Percentiles rank a stretch among this genome's conserved stretches.
Evolutionary conservation across 2,888 invertebrate species (phyloP).

Genomic region (Willowsia nigromaculata): DNA sequence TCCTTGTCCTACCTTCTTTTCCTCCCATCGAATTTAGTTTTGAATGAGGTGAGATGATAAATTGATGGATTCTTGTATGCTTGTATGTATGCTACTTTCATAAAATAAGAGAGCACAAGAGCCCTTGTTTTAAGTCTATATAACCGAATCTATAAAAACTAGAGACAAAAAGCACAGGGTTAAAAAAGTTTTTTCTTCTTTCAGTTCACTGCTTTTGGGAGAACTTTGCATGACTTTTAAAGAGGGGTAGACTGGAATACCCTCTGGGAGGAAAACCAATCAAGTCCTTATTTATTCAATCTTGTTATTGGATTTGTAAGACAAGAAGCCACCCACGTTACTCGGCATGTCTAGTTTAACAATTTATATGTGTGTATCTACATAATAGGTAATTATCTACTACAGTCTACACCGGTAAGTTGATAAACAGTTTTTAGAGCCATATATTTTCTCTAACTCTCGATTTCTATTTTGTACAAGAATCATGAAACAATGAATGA

Average conservation of each 20-base stretch:
- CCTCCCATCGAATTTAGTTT: conserved; percentile 11
- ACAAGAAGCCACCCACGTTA: conserved; percentile 64
- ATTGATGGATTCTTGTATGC: too few relatives aligned
- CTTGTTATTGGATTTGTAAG: conserved; percentile 35
- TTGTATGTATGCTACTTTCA: too few relatives aligned
- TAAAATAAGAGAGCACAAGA: too few relatives aligned
- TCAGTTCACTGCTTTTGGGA: not conserved
- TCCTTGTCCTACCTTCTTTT: not conserved
- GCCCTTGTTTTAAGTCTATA: too few relatives aligned
- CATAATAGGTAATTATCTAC: too few relatives aligned
- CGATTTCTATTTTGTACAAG: too few relatives aligned
- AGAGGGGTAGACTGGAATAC: conserved; percentile 11
- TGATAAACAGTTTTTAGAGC: too few relatives aligned
- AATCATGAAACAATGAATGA: too few relatives aligned
- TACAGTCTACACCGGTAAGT: too few relatives aligned
- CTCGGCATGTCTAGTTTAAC: not conserved
- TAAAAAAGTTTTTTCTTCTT: not conserved
- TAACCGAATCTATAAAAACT: too few relatives aligned
- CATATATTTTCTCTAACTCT: too few relatives aligned
- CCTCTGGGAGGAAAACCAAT: conserved; percentile 54
- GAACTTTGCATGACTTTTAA: conserved; percentile 13
- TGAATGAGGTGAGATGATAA: conserved; percentile 57
- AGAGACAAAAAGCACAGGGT: not conserved
- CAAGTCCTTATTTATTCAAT: conserved; percentile 51
- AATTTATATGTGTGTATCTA: not conserved